Percentiles rank a stretch among this genome's conserved stretches.
Evolutionary conservation across 1,140 invertebrate genomes (phyloP).

Genomic region (Cydia splendana): DNA sequence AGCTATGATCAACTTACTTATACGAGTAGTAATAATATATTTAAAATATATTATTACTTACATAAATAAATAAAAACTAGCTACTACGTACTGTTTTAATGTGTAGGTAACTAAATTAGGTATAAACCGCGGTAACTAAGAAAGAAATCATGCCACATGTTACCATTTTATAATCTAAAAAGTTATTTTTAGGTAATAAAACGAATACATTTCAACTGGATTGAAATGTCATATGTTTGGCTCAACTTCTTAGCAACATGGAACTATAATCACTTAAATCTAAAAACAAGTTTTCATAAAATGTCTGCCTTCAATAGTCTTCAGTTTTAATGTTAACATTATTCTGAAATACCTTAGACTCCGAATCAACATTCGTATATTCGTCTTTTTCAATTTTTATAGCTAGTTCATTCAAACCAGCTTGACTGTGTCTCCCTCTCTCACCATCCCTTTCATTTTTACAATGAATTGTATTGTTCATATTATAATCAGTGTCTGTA

Average conservation of each 20-base stretch:
- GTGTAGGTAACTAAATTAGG: no score
- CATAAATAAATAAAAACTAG: no score
- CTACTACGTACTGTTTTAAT: no score
- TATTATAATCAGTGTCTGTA: neutral
- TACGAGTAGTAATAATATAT: conserved; percentile 11
- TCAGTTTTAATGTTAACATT: neutral
- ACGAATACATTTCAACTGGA: neutral
- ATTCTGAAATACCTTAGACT: neutral
- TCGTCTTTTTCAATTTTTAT: neutral
- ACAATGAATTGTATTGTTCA: neutral
- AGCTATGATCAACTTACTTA: neutral
- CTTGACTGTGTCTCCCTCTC: neutral
- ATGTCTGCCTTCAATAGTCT: neutral
- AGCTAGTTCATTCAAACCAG: neutral
- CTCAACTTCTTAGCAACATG: neutral
- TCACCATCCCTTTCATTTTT: neutral
- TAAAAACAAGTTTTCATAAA: neutral
- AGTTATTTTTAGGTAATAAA: neutral
- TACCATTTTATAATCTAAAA: neutral
- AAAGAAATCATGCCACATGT: neutral
- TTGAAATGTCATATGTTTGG: neutral
- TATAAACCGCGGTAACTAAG: neutral
- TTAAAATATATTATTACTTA: neutral
- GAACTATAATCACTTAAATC: neutral
- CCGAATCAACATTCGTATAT: neutral